Evolutionary conservation across 2,888 invertebrate genomes (phyloP).

Genomic region (Pristionchus entomophagus): DNA sequence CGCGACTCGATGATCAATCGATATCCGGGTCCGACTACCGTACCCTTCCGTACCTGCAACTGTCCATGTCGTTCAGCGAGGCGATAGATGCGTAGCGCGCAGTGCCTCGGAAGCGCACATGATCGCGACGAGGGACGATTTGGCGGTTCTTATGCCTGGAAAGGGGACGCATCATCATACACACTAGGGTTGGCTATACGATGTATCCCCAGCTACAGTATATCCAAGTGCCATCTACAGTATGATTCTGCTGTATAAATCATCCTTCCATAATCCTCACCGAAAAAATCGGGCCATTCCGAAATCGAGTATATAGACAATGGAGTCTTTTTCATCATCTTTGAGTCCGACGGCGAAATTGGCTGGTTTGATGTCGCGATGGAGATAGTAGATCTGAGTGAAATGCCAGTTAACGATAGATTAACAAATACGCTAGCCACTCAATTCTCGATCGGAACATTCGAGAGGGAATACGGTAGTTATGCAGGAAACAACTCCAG

Average conservation of each 20-base stretch:
- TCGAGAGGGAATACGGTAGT: background rate
- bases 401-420: background rate
- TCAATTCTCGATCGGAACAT: too few relatives aligned
- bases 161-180: too few relatives aligned
- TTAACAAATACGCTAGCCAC: too few relatives aligned
- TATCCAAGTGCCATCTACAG: background rate
- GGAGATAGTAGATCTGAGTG: background rate
- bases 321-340: background rate
- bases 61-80: background rate
- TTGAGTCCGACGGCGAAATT: conserved; percentile 13
- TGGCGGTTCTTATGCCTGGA: too few relatives aligned
- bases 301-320: conserved; percentile 9
- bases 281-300: background rate
- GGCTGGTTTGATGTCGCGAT: conserved; percentile 17
- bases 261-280: background rate
- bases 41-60: conserved; percentile 3
- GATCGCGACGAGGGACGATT: background rate
- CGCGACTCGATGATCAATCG: background rate
- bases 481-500: too few relatives aligned
- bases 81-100: background rate
- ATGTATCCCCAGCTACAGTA: too few relatives aligned
- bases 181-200: too few relatives aligned
- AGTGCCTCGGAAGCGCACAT: background rate
- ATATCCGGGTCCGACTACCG: background rate
- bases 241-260: background rate